These are phyloP conservation scores for Stegostoma tigrinum DNA, from an alignment of 2,113 vertebrate genomes.

Conservation along the genomic window DNA sequence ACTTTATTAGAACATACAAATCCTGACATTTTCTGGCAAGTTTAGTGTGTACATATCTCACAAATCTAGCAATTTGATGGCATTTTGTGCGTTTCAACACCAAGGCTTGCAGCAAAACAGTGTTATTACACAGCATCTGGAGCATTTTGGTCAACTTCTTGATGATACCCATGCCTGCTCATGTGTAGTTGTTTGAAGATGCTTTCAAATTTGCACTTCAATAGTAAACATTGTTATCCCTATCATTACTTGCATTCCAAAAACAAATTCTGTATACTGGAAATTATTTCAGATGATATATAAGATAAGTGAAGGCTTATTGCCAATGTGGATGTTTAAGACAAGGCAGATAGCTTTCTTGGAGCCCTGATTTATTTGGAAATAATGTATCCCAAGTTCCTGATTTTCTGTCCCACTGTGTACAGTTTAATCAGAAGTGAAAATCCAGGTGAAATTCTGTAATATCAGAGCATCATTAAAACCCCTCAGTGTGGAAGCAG, in stretches of 20 bases:
- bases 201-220: neutral
- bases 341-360: neutral
- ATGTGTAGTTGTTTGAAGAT: neutral
- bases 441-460: neutral
- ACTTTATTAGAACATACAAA: neutral
- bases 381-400: neutral
- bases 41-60: neutral
- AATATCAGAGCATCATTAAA: neutral
- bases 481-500: no score
- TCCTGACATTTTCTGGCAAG: no score
- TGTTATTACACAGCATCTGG: neutral
- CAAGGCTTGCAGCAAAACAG: neutral
- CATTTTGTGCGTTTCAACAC: neutral
- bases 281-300: no score
- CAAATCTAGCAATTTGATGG: neutral
- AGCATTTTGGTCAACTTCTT: no score
- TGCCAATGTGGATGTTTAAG: neutral
- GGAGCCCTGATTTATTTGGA: neutral
- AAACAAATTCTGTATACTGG: neutral
- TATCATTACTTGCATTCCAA: neutral
- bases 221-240: neutral
- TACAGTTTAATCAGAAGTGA: neutral
- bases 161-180: no score
- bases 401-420: neutral
- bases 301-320: neutral